Evolutionary conservation across 2,113 vertebrate genomes (phyloP).

Genomic region (Petroica traversi): DNA sequence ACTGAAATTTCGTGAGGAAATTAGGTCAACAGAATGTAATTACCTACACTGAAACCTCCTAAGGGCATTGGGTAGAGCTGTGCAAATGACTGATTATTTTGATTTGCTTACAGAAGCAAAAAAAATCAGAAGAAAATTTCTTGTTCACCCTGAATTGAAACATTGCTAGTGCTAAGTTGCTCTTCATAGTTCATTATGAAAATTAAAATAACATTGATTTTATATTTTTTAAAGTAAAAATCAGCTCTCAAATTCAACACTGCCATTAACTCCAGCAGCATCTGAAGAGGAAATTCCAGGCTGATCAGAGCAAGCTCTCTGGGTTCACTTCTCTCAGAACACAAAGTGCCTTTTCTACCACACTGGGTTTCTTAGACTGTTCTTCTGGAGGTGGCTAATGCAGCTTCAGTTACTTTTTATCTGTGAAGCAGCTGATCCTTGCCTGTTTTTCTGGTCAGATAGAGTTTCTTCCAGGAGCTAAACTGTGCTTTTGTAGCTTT

Average conservation of each 20-base stretch:
- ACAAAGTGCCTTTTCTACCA: background rate
- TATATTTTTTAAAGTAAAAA: background rate
- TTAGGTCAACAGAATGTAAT: conserved; percentile 60
- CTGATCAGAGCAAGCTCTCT: background rate
- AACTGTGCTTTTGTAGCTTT: background rate
- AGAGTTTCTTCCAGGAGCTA: background rate
- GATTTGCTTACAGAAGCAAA: conserved; percentile 31
- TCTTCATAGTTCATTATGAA: background rate
- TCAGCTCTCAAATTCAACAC: background rate
- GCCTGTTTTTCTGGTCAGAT: background rate
- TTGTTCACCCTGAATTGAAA: background rate
- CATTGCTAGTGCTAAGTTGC: background rate
- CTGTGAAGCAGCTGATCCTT: background rate
- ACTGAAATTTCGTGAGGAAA: conserved; percentile 15
- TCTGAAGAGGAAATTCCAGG: background rate
- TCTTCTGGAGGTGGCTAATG: background rate
- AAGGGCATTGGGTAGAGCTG: background rate
- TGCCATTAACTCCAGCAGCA: background rate
- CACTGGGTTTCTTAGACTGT: background rate
- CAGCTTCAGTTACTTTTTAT: background rate
- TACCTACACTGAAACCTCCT: conserved; percentile 39
- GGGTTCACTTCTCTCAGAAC: background rate
- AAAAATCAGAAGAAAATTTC: background rate
- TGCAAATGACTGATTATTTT: conserved; percentile 43
- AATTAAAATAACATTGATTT: background rate